Evolutionary conservation across 2,888 invertebrate species (phyloP).

Genomic region (Diplazon laetatorius): DNA sequence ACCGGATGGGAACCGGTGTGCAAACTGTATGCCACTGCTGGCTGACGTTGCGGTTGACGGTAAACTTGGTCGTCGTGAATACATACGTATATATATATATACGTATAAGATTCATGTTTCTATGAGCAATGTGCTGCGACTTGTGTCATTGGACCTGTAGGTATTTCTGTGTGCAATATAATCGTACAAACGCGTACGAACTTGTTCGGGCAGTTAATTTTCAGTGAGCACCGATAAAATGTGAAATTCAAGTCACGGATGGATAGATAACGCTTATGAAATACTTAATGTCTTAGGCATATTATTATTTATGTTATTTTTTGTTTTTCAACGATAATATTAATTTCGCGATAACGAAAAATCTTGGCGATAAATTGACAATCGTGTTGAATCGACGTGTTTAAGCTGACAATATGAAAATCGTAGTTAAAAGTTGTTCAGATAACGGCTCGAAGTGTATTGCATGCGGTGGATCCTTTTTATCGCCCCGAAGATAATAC

Average conservation of each 20-base stretch:
- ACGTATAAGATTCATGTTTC: constrained; percentile 14
- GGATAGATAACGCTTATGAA: not conserved
- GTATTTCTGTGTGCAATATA: not conserved
- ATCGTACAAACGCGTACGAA: too few relatives aligned
- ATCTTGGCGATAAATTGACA: not conserved
- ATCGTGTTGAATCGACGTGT: not conserved
- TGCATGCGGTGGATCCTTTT: constrained; percentile 31
- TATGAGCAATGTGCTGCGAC: not conserved
- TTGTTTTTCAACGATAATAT: too few relatives aligned
- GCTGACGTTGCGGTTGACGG: constrained; percentile 24
- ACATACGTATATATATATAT: not conserved
- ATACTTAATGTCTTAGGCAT: not conserved
- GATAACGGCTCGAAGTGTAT: not conserved
- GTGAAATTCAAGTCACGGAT: not conserved
- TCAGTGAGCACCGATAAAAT: not conserved
- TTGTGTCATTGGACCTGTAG: constrained; percentile 3
- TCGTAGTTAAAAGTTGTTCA: not conserved
- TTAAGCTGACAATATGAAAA: not conserved
- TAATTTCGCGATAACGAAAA: too few relatives aligned
- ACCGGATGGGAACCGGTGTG: constrained; percentile 30
- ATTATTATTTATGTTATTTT: too few relatives aligned
- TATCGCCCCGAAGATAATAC: constrained; percentile 18
- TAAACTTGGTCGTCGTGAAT: constrained; percentile 35
- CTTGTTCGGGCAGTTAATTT: not conserved
- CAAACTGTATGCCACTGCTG: constrained; percentile 13